Evolutionary conservation across 2,797 vertebrate species (phyloP), one percentile per base, ranked within the genome.

Genomic region (Alauda arvensis): DNA sequence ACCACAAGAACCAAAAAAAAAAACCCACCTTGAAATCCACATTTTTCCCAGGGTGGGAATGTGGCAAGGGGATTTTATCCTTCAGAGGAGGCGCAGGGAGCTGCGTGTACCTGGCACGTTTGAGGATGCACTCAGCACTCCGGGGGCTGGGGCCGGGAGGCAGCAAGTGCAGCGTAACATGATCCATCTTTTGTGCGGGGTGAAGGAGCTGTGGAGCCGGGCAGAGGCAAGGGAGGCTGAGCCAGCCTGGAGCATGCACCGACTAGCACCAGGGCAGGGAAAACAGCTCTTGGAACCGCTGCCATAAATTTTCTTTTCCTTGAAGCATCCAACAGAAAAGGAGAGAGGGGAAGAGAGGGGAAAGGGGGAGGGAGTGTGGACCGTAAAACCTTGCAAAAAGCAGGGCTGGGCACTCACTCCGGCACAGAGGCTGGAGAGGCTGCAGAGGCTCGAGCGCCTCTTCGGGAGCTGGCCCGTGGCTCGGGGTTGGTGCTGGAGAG

Each of bases 221-320:
- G 85, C 82, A 81, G 67, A 62, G 63, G 59, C 26, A 74, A 77
- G 67, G 89, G 72, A 90, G 80, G 88, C 83, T 77, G 89, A 84
- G 87, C 88, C 87, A 75, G 78, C 88, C 85, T 14, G 85, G 66
- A 93, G 77, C 93, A 16, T 91, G 94, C 92, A 96, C 94, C 33
- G 87, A 95, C 94, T 95, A 94, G 95, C 91, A 95, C 94, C 75
- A 15, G 74, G 51, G 65, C 75, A 80, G 85, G 87, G 80, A 91
- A 92, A 95, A 87, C 92, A 88, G 78, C 91, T 85, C 92, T 94
- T 92, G 91, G 95, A 95, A 95, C 77, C 24, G 5, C 81, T 90
- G 87, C 91, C 91, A 94, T 96, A 93, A 94, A 91, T 93, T 93
- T 94, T 93, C 57, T 93, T 91, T 84, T 80, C 88, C 89, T 96